Conservation (phyloP, 2,113 vertebrate genomes). For the Benitochromis conjunctus region DNA sequence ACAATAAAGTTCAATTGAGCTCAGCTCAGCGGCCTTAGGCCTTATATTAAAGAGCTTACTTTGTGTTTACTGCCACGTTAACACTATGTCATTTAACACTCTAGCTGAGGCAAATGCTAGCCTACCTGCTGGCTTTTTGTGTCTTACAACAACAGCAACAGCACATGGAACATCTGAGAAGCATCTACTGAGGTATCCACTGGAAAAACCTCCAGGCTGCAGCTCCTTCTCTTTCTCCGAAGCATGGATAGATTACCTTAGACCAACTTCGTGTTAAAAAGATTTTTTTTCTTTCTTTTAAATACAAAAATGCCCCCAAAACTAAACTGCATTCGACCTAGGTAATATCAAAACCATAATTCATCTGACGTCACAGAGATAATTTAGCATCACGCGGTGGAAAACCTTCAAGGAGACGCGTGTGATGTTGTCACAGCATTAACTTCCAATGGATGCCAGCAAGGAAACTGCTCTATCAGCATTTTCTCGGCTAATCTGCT, state of each 20-base stretch:
- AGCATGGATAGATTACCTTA: slow-evolving; percentile 8
- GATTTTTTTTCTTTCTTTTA: not conserved
- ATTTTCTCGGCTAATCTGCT: slow-evolving; percentile 63
- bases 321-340: not conserved
- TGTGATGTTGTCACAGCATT: slow-evolving; percentile 29
- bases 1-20: not conserved
- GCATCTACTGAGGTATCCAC: slow-evolving; percentile 67
- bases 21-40: not conserved
- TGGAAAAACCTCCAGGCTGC: slow-evolving; percentile 6
- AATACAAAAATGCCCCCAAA: not conserved
- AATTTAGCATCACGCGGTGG: not conserved
- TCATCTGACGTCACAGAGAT: slow-evolving; percentile 41
- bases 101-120: slow-evolving; percentile 3
- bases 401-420: slow-evolving; percentile 13
- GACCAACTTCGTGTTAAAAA: not conserved
- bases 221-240: slow-evolving; percentile 18
- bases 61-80: slow-evolving; percentile 2
- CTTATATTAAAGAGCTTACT: slow-evolving; percentile 5
- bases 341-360: not conserved
- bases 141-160: slow-evolving; percentile 69
- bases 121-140: slow-evolving; percentile 75
- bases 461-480: slow-evolving; percentile 52
- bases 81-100: not conserved
- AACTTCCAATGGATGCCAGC: slow-evolving; percentile 29
- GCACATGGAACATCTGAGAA: slow-evolving; percentile 70